Evolutionary conservation across 2,888 invertebrate species (phyloP).

Genomic region (Lysandra coridon): DNA sequence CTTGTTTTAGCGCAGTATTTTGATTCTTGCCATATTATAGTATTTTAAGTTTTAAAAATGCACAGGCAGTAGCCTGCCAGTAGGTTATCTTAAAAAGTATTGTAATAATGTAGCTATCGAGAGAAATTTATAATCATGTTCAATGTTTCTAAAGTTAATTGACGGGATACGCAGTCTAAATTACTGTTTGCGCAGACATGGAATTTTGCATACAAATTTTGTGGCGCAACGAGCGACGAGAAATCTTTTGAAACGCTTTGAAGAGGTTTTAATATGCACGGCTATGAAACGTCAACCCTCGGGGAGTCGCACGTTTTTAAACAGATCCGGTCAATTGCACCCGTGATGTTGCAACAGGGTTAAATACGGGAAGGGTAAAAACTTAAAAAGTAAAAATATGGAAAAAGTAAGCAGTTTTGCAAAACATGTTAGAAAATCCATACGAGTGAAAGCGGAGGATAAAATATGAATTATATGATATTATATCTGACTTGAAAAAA

Average conservation of each 20-base stretch:
- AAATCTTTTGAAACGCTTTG: slow-evolving; percentile 16
- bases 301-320: background rate
- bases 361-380: no score
- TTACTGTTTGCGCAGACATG: slow-evolving; percentile 12
- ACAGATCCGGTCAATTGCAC: slow-evolving; percentile 5
- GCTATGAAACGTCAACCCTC: slow-evolving; percentile 12
- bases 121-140: background rate
- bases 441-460: no score
- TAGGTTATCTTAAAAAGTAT: no score
- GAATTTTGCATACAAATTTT: slow-evolving; percentile 11
- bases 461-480: no score
- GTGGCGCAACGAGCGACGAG: background rate
- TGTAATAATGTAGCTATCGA: background rate
- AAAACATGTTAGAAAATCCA: background rate
- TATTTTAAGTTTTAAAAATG: no score
- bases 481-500: no score
- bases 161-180: background rate
- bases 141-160: background rate
- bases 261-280: background rate
- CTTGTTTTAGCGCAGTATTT: no score
- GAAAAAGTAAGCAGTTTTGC: background rate
- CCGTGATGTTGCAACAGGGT: background rate
- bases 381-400: background rate
- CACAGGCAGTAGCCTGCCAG: no score
- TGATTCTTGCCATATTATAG: no score